Evolutionary conservation across 2,888 invertebrate genomes (phyloP), one percentile per base, ranked within the genome.

Genomic region (Dusona sp.): DNA sequence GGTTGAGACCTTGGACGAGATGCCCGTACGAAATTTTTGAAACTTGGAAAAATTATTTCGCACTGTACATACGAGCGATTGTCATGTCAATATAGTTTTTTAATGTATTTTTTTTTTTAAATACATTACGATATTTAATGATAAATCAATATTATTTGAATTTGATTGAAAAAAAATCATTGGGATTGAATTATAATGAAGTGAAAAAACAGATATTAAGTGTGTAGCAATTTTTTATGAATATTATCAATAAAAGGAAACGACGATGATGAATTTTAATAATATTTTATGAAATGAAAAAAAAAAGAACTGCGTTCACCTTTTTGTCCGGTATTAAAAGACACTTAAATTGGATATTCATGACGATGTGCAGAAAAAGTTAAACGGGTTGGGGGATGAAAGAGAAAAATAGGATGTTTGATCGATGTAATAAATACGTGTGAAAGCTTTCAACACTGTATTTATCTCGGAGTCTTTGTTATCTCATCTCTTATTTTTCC

Each of bases 381-480:
- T 48, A 48, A 19, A 16, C 45, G 48, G 64, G 45, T 75, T 74
- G 25, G n/a, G 22, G 54, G 33, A n/a, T 29, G 54, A 36, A 73
- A 42, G 48, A 51, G 4, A 36, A 48, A 48, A 9, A 48, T n/a
- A 38, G 38, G 16, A 68, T 3, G 16, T 33, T 51, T n/a, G 51
- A 51, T 33, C 11, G 36, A 51, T 29, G 38, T n/a, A 36, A 67
- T 70, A 65, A 54, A 72, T 72, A 75, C 29, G 75, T 75, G 85
- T 75, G 33, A 64, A 64, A 36, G 64, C 72, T 72, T 64, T 57
- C 9, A 64, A 64, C 38, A 29, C n/a, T 54, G 70, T 70, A 79
- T 80, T 64, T 80, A 80, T 64, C 48, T 36, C 65, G 4, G 25
- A 19, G 45, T 61, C 61, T 45, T 16, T 48, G 33, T 77, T 78